Base-by-base conservation (phyloP, 2,113 vertebrate genomes). In the Coptodon rendalli region DNA sequence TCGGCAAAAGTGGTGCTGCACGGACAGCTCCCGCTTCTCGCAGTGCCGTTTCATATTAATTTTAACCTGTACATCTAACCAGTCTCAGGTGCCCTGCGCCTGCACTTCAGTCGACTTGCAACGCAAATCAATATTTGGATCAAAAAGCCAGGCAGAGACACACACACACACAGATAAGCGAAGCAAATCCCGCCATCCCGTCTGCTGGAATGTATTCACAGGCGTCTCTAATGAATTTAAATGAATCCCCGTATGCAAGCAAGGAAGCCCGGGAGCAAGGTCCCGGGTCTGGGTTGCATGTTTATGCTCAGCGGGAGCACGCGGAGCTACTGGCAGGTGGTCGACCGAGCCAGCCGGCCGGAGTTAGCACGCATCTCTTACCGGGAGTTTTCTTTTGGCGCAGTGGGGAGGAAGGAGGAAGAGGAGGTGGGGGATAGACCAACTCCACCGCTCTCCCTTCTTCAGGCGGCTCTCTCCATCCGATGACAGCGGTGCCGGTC, bases 351-450 rank as follows among this genome's bases (percentile, higher is more conserved):
- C 17, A 48, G 43, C 24, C 24, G 71, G 89, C 81, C 48, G 56
- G 80, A 89, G 68, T 48, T 57, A 86, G 57, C 52, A 71, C 34
- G 90, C 87, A 53, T 89, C 68, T 84, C 96, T 95, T 96, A 97
- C 96, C 96, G 92, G 87, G 87, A 95, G 89, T 96, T 95, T 89
- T 87, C 90, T 96, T 81, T 96, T 96, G 95, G 93, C 96, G 96
- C 95, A 96, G 89, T 93, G 87, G 93, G 87, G 92, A 91, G 38
- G 85, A 66, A 88, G 82, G 89, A 89, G 87, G 71, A 89, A 63
- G 87, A 89, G 57, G 76, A 87, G 40, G 57, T 85, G 83, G 82
- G 87, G 80, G 61, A 87, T 59, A 91, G 89, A 89, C 34, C 89
- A 93, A 93, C 93, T 96, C 95, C 95, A 92, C 95, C 90, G 87